Percentiles rank a stretch among this genome's conserved stretches.
phyloP scores from a whole-genome alignment of 2,888 invertebrate species.

The Clusia tigrina region DNA sequence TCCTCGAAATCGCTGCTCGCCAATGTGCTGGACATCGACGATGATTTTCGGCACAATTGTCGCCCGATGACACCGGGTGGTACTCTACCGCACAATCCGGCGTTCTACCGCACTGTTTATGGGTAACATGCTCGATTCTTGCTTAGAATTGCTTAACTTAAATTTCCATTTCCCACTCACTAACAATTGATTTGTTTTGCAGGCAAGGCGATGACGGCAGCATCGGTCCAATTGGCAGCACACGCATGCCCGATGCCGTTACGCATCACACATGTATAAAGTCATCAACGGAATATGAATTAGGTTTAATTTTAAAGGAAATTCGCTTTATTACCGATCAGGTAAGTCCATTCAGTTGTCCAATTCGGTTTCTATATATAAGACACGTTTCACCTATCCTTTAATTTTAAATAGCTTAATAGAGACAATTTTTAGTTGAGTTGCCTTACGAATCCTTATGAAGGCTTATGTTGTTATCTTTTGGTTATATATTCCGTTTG shows the following conservation, averaged over 20 bases:
- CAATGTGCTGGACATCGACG: conserved; percentile 96
- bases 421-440: too few relatives aligned
- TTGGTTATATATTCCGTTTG: too few relatives aligned
- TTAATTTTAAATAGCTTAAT: background rate
- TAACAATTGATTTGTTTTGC: conserved; percentile 39
- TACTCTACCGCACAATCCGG: conserved; percentile 69
- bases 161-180: conserved; percentile 39
- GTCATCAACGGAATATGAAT: conserved; percentile 87
- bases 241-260: conserved; percentile 77
- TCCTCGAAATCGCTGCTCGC: conserved; percentile 95
- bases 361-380: background rate
- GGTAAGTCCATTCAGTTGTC: conserved; percentile 65
- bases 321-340: conserved; percentile 91
- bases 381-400: background rate
- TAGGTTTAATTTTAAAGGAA: conserved; percentile 94
- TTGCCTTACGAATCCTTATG: too few relatives aligned
- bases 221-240: conserved; percentile 70
- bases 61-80: conserved; percentile 73
- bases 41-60: conserved; percentile 88
- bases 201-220: conserved; percentile 65
- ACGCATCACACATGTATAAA: conserved; percentile 84
- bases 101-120: conserved; percentile 79
- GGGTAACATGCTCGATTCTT: conserved; percentile 66
- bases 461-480: too few relatives aligned
- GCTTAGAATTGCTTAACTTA: background rate